Evolutionary conservation across 2,113 vertebrate genomes (phyloP).

Genomic region (Thryonomys swinderianus): DNA sequence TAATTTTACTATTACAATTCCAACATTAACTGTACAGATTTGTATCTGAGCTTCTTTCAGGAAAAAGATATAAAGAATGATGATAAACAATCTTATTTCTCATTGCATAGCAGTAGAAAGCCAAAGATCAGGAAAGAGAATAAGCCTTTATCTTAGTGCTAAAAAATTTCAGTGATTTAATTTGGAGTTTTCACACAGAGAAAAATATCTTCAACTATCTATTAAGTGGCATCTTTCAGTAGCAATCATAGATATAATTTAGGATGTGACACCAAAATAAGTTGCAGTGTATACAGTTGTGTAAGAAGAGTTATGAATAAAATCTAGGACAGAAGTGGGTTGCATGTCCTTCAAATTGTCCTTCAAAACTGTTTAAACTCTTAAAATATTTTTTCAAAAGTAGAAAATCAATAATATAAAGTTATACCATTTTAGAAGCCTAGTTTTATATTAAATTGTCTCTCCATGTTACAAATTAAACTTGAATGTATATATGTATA

Average conservation of each 20-base stretch:
- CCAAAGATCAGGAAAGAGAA: not conserved
- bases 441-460: not conserved
- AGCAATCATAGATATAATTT: not conserved
- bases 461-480: not conserved
- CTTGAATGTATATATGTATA: not conserved
- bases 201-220: not conserved
- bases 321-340: not conserved
- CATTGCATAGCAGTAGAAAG: not conserved
- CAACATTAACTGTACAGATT: not conserved
- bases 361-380: not conserved
- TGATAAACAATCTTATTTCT: not conserved
- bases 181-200: not conserved
- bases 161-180: not conserved
- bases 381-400: not conserved
- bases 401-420: not conserved
- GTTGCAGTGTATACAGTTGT: not conserved
- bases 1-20: not conserved
- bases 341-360: not conserved
- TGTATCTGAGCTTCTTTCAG: not conserved
- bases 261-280: not conserved
- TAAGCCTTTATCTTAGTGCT: not conserved
- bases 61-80: not conserved
- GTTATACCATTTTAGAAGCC: not conserved
- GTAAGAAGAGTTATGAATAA: not conserved
- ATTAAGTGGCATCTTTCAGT: not conserved